A percentile compares a stretch with the other conserved stretches of the same genome.
Evolutionary conservation across 2,888 invertebrate genomes (phyloP).

Genomic region (Cyrtodaria siliqua): DNA sequence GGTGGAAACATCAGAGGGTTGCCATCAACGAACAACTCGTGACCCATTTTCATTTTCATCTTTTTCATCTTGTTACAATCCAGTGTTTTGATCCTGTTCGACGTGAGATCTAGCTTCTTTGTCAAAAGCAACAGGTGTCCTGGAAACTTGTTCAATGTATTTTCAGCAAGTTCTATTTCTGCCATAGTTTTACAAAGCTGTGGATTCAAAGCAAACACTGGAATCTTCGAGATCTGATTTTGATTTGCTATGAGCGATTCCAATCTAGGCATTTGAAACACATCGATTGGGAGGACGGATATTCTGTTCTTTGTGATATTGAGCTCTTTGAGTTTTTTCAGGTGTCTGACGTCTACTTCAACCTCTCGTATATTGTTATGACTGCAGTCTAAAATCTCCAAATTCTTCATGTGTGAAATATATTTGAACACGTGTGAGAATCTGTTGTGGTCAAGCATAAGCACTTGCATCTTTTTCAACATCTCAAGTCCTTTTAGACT

Average conservation of each 20-base stretch:
- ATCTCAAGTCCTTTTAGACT: slow-evolving; percentile 80
- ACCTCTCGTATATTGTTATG: slow-evolving; percentile 79
- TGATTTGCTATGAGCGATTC: slow-evolving; percentile 81
- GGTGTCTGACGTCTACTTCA: slow-evolving; percentile 75
- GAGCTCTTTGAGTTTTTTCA: slow-evolving; percentile 78
- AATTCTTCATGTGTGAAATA: slow-evolving; percentile 69
- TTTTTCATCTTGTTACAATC: slow-evolving; percentile 80
- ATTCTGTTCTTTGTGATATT: slow-evolving; percentile 82
- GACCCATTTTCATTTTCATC: slow-evolving; percentile 74
- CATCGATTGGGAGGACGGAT: slow-evolving; percentile 80
- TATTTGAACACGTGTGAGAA: slow-evolving; percentile 72
- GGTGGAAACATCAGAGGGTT: slow-evolving; percentile 84
- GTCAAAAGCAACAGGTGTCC: slow-evolving; percentile 82
- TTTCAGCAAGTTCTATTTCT: slow-evolving; percentile 82
- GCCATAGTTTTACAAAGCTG: slow-evolving; percentile 75
- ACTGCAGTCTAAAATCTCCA: slow-evolving; percentile 80
- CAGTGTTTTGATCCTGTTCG: slow-evolving; percentile 79
- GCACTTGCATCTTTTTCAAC: slow-evolving; percentile 78
- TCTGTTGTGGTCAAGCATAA: slow-evolving; percentile 82
- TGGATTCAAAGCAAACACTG: slow-evolving; percentile 76
- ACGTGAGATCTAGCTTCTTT: slow-evolving; percentile 80
- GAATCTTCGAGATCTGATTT: slow-evolving; percentile 81
- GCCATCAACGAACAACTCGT: slow-evolving; percentile 76
- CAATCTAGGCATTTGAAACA: slow-evolving; percentile 81
- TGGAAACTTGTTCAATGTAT: slow-evolving; percentile 82